phyloP scores from a whole-genome alignment of 2,888 invertebrate genomes.

The Pristionchus arcanus region DNA sequence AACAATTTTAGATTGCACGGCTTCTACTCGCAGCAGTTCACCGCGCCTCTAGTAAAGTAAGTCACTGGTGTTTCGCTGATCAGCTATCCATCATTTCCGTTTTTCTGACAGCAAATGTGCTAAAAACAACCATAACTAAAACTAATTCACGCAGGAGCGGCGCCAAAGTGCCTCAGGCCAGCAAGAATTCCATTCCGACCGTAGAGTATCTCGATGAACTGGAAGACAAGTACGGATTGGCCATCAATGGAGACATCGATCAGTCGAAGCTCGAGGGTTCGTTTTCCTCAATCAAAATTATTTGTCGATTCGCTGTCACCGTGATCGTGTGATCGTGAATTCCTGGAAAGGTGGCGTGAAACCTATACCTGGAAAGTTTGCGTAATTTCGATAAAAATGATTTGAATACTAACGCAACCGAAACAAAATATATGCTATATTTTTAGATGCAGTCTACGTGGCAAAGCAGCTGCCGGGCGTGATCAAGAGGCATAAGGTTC shows the following conservation, averaged over 20 bases:
- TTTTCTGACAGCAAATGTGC: too few relatives aligned
- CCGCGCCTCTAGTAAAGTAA: background rate
- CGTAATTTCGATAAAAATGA: too few relatives aligned
- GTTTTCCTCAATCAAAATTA: too few relatives aligned
- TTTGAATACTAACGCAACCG: background rate
- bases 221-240: background rate
- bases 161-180: background rate
- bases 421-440: background rate
- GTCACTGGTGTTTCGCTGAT: background rate
- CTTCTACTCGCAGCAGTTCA: background rate
- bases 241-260: background rate
- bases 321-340: too few relatives aligned
- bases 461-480: background rate
- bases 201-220: background rate
- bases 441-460: background rate
- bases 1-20: background rate
- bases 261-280: background rate
- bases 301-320: too few relatives aligned
- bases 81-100: too few relatives aligned
- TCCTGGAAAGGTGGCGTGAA: too few relatives aligned
- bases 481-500: background rate
- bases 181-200: background rate
- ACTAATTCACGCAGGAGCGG: background rate
- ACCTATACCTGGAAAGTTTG: background rate
- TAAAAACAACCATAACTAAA: background rate